A percentile compares a stretch with the other conserved stretches of the same genome.
These are phyloP conservation scores for Chironomus riparius DNA, from an alignment of 2,888 invertebrate genomes.

Conservation along the genomic window DNA sequence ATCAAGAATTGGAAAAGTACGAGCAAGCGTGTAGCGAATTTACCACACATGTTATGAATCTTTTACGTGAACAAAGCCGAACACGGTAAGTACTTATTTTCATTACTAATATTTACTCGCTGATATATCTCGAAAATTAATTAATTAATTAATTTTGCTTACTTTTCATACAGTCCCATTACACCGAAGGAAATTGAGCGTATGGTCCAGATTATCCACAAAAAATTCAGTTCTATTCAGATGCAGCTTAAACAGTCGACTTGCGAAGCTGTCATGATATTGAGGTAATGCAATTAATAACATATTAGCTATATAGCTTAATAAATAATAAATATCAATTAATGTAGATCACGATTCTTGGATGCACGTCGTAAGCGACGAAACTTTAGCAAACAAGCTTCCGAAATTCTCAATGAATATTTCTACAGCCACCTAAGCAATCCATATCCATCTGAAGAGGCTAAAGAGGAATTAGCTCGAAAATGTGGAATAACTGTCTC, in stretches of 20 bases:
- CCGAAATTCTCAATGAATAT: constrained; percentile 98
- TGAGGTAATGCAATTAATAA: constrained; percentile 56
- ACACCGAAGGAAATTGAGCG: constrained; percentile 98
- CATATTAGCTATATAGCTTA: neutral
- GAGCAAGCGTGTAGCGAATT: constrained; percentile 99
- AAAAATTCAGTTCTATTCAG: constrained; percentile 95
- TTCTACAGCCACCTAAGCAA: constrained; percentile 99
- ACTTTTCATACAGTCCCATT: constrained; percentile 59
- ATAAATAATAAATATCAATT: constrained; percentile 26
- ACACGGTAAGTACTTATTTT: constrained; percentile 47
- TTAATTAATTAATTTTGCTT: neutral
- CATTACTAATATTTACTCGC: neutral
- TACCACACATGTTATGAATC: constrained; percentile 99
- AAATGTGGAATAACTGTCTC: constrained; percentile 96
- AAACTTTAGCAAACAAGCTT: constrained; percentile 99
- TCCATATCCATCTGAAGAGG: constrained; percentile 99
- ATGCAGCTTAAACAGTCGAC: constrained; percentile 99
- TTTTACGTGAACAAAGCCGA: constrained; percentile 90
- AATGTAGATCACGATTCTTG: constrained; percentile 50
- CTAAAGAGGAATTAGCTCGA: constrained; percentile 97
- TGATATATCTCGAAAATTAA: neutral
- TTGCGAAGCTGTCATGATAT: constrained; percentile 99
- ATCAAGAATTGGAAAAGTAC: constrained; percentile 98
- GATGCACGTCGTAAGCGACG: constrained; percentile 83
- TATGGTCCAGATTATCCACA: constrained; percentile 98